Conservation (phyloP, 1,140 invertebrate genomes). For the Diabrotica undecimpunctata region DNA sequence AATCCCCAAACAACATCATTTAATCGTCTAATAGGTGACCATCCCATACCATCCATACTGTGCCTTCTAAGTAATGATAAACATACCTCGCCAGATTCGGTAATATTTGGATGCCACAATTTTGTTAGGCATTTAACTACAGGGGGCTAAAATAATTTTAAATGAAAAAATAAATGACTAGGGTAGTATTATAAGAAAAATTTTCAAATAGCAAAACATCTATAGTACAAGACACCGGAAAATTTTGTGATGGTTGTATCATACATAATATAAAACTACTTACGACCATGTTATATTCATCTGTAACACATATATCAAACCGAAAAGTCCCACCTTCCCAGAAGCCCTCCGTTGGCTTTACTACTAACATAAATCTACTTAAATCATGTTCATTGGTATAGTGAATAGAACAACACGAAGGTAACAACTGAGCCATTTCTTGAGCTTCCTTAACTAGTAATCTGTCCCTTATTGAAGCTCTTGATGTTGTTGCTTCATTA, state of each 20-base stretch:
- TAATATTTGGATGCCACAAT: conserved; percentile 96
- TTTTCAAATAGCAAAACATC: too few species aligned
- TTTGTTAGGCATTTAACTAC: conserved; percentile 86
- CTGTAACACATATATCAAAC: conserved; percentile 82
- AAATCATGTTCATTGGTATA: conserved; percentile 82
- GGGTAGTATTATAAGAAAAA: conserved; percentile 87
- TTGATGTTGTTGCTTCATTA: conserved; percentile 50
- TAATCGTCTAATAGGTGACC: conserved; percentile 87
- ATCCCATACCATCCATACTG: conserved; percentile 90
- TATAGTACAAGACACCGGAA: too few species aligned
- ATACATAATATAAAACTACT: conserved; percentile 34
- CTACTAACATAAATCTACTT: conserved; percentile 73
- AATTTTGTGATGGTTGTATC: too few species aligned
- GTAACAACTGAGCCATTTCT: conserved; percentile 85
- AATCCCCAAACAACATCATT: conserved; percentile 96
- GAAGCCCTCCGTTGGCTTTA: conserved; percentile 84
- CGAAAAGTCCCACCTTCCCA: conserved; percentile 84
- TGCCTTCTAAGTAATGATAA: conserved; percentile 85
- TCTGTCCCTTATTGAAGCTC: conserved; percentile 80
- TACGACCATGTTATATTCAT: conserved; percentile 95
- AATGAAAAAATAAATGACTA: conserved; percentile 56
- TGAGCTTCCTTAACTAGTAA: conserved; percentile 84
- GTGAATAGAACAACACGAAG: conserved; percentile 70
- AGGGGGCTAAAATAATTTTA: conserved; percentile 70
- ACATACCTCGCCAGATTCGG: conserved; percentile 92